Percentiles rank a stretch among this genome's conserved stretches.
Conservation (phyloP, 2,888 invertebrate species). For the Sclerodermus sp. region DNA sequence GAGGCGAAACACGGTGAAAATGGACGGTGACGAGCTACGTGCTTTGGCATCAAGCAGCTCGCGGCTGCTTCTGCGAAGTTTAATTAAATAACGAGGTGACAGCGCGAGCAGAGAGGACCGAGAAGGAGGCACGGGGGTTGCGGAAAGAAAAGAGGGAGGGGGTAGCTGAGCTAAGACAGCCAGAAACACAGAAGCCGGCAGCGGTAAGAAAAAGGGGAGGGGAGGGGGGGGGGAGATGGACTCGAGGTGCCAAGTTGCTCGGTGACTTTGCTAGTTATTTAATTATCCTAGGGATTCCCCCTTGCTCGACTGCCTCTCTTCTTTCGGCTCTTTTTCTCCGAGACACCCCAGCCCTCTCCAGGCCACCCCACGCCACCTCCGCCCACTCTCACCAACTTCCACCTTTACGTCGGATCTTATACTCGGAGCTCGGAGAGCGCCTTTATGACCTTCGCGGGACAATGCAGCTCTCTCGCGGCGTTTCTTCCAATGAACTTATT, state of each 20-base stretch:
- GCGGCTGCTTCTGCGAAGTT: constrained; percentile 45
- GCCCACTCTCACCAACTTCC: background rate
- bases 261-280: constrained; percentile 54
- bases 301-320: constrained; percentile 33
- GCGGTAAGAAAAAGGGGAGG: constrained; percentile 31
- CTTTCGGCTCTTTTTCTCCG: background rate
- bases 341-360: background rate
- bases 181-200: constrained; percentile 27
- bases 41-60: constrained; percentile 43
- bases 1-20: constrained; percentile 24
- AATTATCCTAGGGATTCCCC: constrained; percentile 51
- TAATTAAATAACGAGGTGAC: constrained; percentile 52
- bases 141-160: constrained; percentile 4
- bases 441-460: constrained; percentile 25
- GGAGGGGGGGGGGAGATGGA: constrained; percentile 21
- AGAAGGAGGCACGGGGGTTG: constrained; percentile 3
- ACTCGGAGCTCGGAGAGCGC: constrained; percentile 10
- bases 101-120: constrained; percentile 13
- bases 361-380: background rate
- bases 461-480: constrained; percentile 10
- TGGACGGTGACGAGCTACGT: constrained; percentile 44
- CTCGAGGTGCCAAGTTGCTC: constrained; percentile 50
- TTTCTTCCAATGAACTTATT: constrained; percentile 11
- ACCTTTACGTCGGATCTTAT: background rate
- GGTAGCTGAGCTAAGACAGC: constrained; percentile 23